Percentiles rank a stretch among this genome's conserved stretches.
Evolutionary conservation across 2,888 invertebrate genomes (phyloP).

Genomic region (Siphonodentalium dalli): DNA sequence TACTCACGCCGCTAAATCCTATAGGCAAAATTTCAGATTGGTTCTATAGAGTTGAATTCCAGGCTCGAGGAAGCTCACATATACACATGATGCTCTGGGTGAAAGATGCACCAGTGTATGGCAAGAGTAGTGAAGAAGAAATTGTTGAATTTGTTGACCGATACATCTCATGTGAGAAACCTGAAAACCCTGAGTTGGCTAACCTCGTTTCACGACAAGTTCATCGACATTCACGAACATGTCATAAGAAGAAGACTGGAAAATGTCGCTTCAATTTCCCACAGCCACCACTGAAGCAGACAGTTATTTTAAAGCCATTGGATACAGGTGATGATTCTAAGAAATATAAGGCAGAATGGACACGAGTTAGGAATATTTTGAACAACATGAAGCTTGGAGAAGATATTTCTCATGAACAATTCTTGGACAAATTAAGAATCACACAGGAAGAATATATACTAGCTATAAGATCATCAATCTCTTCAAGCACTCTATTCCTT

Average conservation of each 20-base stretch:
- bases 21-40: constrained; percentile 13
- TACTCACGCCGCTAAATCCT: constrained; percentile 15
- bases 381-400: too few relatives aligned
- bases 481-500: constrained; percentile 19
- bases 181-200: constrained; percentile 1
- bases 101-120: constrained; percentile 15
- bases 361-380: too few relatives aligned
- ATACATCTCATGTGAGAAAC: constrained; percentile 1
- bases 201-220: too few relatives aligned
- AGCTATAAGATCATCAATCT: not conserved
- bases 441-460: too few relatives aligned
- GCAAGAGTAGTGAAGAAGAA: not conserved
- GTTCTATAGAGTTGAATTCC: constrained; percentile 14
- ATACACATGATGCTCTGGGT: constrained; percentile 14
- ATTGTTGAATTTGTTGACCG: constrained; percentile 14
- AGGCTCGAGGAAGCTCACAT: constrained; percentile 18
- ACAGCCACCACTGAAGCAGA: constrained; percentile 8
- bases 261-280: too few relatives aligned
- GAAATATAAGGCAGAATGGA: too few relatives aligned
- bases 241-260: not conserved
- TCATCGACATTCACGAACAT: constrained; percentile 7
- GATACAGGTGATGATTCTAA: not conserved
- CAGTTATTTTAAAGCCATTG: constrained; percentile 10
- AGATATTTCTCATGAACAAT: too few relatives aligned
- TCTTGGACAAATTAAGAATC: too few relatives aligned